phyloP scores from a whole-genome alignment of 2,113 vertebrate genomes.

The Tapirus terrestris region DNA sequence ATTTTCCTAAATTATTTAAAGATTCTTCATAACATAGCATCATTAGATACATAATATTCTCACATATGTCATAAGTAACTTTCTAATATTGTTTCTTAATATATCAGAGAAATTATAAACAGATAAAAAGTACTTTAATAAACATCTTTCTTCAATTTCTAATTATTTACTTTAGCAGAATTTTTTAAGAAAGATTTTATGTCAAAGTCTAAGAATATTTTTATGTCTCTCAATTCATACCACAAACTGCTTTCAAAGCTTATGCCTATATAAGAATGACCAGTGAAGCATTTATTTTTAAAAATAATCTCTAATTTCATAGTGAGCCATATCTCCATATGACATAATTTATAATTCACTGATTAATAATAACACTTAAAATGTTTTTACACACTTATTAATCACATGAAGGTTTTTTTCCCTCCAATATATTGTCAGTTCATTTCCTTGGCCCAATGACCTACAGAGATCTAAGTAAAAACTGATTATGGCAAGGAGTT shows the following conservation, averaged over 20 bases:
- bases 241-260: constrained; percentile 28
- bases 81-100: constrained; percentile 19
- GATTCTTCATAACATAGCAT: not conserved
- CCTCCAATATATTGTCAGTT: not conserved
- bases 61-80: not conserved
- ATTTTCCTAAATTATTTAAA: constrained; percentile 25
- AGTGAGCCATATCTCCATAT: not conserved
- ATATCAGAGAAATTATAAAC: not conserved
- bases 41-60: not conserved
- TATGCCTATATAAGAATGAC: not conserved
- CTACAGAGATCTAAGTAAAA: constrained; percentile 36
- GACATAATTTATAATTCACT: not conserved
- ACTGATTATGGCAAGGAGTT: not conserved
- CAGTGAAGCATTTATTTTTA: not conserved
- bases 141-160: not conserved
- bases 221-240: not conserved
- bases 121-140: constrained; percentile 28
- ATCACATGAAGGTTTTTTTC: not conserved
- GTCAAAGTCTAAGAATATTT: not conserved
- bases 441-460: not conserved
- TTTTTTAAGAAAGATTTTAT: not conserved
- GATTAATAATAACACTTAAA: constrained; percentile 10
- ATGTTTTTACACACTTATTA: not conserved
- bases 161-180: constrained; percentile 21
- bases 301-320: not conserved